Evolutionary conservation across 2,113 vertebrate genomes (phyloP), one percentile per base, ranked within the genome.

Genomic region (Sitta europaea): DNA sequence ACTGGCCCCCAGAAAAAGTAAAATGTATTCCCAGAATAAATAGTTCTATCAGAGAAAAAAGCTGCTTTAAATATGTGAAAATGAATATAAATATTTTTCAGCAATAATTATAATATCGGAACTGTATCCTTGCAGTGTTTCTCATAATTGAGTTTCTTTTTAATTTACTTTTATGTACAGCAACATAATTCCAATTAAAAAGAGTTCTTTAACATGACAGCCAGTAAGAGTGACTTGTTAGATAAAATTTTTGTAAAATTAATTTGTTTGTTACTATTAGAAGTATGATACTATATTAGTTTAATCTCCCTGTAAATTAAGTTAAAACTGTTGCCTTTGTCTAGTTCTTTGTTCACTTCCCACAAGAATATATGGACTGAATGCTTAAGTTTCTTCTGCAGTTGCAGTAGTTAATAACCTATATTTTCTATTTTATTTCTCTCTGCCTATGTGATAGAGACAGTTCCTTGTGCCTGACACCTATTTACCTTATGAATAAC

Each of bases 41-140:
- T 78, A 40, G 4, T 42, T 90, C 94, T 94, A 62, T 90, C 15
- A 51, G 71, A 61, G 61, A 73, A 95, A 54, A 95, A 97, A 35
- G 47, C 82, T 92, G 95, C 67, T n/a, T 93, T 58, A 88, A 96
- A 97, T 51, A 77, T 95, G 68, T 79, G 88, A 95, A 78, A 33
- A 81, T 65, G 10, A 79, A 76, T 45, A 71, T 24, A 36, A 88
- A 36, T 28, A 48, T 55, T 55, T 73, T 72, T 28, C 51, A 81
- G n/a, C 36, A 86, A 40, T 65, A 58, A 55, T 47, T 54, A 63
- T 31, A 62, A 62, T 31, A 50, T 19, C 68, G 28, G 8, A 86
- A 77, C 1, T 25, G 9, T 43, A 57, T 40, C 28, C 18, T 72
- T 2, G 2, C 25, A 23, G 25, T 42, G 3, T 42, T 45, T 67